These are phyloP conservation scores for Clistopyga incitator DNA, from an alignment of 2,888 invertebrate species.

Conservation along the genomic window DNA sequence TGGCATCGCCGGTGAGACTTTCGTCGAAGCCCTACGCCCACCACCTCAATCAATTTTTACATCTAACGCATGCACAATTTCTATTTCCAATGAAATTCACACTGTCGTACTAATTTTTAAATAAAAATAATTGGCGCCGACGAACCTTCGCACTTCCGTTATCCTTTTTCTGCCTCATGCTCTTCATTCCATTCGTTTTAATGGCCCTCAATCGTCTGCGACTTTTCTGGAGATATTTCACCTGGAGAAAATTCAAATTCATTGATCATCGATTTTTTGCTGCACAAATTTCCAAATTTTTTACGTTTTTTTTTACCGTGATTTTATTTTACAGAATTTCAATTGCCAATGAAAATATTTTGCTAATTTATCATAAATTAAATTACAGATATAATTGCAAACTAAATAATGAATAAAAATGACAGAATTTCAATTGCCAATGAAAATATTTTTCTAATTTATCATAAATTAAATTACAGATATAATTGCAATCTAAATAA, in stretches of 20 bases:
- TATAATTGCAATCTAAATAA: no score
- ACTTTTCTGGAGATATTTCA: slow-evolving; percentile 85
- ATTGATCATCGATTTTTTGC: neutral
- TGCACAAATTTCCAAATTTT: no score
- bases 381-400: no score
- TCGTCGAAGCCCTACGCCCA: slow-evolving; percentile 79
- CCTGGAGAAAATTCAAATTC: slow-evolving; percentile 79
- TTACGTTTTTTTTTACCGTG: no score
- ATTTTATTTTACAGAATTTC: no score
- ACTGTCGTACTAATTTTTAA: no score
- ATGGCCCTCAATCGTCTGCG: slow-evolving; percentile 85
- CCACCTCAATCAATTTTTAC: slow-evolving; percentile 68
- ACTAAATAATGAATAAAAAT: no score
- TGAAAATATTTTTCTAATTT: no score
- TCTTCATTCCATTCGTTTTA: slow-evolving; percentile 85
- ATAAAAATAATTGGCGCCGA: neutral
- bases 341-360: no score
- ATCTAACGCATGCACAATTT: slow-evolving; percentile 12
- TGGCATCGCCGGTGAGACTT: slow-evolving; percentile 74
- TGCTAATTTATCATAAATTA: no score
- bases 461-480: no score
- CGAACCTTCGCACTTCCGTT: slow-evolving; percentile 40
- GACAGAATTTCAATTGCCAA: no score
- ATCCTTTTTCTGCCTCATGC: slow-evolving; percentile 77
- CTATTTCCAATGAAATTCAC: neutral